Evolutionary conservation across 2,797 vertebrate genomes (phyloP), one percentile per base, ranked within the genome.

Genomic region (Cryptoblepharus egeriae): DNA sequence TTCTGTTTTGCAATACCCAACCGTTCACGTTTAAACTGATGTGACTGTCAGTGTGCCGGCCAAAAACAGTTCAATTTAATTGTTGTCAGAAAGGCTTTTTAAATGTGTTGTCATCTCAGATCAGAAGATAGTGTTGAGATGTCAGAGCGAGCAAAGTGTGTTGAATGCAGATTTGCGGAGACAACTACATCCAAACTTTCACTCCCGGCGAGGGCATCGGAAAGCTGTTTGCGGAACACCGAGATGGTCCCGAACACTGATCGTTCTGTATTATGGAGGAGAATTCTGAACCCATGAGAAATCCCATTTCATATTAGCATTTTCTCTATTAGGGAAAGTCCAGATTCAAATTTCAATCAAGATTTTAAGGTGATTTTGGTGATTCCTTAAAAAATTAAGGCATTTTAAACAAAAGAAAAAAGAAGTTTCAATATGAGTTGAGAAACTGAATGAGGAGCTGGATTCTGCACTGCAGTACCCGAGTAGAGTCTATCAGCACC

Each of bases 51-150:
- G 80, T 69, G 35, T 85, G 18, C 77, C 42, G 15, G 64, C 24
- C 3, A 86, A 86, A 45, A 89, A 86, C 79, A 1, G 57, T 89
- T 83, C 90, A 85, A 90, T 90, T 88, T 90, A 92, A 89, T 88
- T 91, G 80, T 57, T 82, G 35, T 10, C 57, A 79, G 85, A 85
- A 90, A 91, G 88, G 80, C 85, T 84, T 37, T 60, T n/a, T 60
- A 18, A 61, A 77, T 75, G 35, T 61, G 76, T 61, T 82, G 49
- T 73, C 37, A 81, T 75, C 30, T 88, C 37, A 89, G 88, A 22
- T 58, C 77, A 37, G 63, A 82, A 69, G 80, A 75, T 69, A 22
- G 84, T 83, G 52, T 75, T 85, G 74, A 81, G 70, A 32, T 85
- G 61, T 85, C 82, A 92, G 83, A 67, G 13, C 78, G 74, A 58